Conservation (phyloP, 2,797 vertebrate genomes). For the Phrynocephalus guinanensis region DNA sequence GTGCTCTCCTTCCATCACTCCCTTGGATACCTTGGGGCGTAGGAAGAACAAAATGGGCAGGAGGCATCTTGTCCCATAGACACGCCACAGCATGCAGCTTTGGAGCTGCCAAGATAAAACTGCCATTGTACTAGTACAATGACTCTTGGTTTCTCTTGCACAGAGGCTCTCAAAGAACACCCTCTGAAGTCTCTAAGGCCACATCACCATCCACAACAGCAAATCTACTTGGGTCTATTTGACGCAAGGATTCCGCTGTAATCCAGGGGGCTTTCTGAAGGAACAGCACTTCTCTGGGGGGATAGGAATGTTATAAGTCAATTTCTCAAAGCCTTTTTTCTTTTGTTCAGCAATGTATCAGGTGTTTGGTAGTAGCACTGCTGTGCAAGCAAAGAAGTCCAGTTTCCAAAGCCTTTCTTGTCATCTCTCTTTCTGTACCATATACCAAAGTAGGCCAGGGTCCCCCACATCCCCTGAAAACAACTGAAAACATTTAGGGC, state of each 20-base stretch:
- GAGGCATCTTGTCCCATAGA: neutral
- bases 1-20: neutral
- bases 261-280: neutral
- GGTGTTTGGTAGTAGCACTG: neutral
- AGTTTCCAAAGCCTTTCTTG: neutral
- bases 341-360: neutral
- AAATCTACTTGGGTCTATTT: neutral
- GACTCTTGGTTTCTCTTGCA: neutral
- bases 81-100: constrained; percentile 6
- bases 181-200: neutral
- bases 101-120: constrained; percentile 22
- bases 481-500: neutral
- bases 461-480: neutral
- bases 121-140: constrained; percentile 9
- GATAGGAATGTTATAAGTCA: neutral
- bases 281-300: neutral
- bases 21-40: neutral
- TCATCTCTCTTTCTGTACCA: too few species aligned
- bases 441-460: neutral
- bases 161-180: neutral
- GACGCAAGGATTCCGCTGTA: too few species aligned
- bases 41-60: neutral
- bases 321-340: neutral
- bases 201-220: neutral
- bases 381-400: neutral